A percentile compares a stretch with the other conserved stretches of the same genome.
Conservation (phyloP, 2,113 vertebrate genomes). For the Melanostigma gelatinosum region DNA sequence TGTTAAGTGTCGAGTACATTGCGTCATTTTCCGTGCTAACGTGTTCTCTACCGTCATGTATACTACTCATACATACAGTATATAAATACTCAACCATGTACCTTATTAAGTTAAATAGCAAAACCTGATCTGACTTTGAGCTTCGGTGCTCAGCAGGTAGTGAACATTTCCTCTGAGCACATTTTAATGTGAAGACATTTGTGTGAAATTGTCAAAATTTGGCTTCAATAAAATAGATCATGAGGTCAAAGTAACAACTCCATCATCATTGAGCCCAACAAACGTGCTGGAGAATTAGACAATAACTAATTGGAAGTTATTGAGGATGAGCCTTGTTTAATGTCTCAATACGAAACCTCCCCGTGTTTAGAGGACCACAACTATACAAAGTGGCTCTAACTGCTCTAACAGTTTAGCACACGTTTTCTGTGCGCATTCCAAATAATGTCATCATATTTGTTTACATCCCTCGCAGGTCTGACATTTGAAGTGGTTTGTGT, state of each 20-base stretch:
- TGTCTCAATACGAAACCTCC: neutral
- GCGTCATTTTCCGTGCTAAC: neutral
- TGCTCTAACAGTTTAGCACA: neutral
- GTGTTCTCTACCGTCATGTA: neutral
- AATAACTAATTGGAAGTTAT: neutral
- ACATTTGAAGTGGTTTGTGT: slow-evolving; percentile 7
- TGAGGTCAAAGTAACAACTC: neutral
- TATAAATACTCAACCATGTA: neutral
- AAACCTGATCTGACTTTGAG: neutral
- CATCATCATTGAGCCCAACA: neutral
- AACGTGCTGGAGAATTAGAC: neutral
- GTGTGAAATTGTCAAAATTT: neutral
- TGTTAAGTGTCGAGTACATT: neutral
- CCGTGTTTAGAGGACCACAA: neutral
- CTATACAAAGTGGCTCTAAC: too few relatives aligned
- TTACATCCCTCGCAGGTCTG: neutral
- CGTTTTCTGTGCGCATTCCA: neutral
- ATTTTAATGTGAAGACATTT: neutral
- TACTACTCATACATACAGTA: neutral
- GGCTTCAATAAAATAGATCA: neutral
- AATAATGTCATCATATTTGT: neutral
- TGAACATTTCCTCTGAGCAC: neutral
- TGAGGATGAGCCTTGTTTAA: neutral
- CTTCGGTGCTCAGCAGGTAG: neutral
- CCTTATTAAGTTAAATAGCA: neutral